A percentile compares a stretch with the other conserved stretches of the same genome.
Conservation (phyloP, 2,888 invertebrate genomes). For the Entomobrya multifasciata region DNA sequence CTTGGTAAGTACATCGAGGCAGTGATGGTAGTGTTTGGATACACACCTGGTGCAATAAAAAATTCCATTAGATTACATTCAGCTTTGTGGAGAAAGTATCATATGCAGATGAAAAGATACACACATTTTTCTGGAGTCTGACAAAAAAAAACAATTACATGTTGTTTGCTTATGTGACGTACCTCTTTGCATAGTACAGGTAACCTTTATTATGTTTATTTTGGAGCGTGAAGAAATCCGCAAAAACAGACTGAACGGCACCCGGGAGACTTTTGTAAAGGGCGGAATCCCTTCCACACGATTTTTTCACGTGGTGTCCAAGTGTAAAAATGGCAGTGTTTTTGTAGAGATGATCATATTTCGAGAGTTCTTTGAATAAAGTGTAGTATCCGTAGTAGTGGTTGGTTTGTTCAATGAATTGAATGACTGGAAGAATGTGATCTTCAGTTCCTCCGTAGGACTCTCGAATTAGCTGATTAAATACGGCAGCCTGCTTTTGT, state of each 20-base stretch:
- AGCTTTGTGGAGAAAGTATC: too few relatives aligned
- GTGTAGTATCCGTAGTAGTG: slow-evolving; percentile 73
- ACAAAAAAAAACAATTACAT: slow-evolving; percentile 2
- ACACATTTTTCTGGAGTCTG: too few relatives aligned
- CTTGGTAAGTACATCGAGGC: slow-evolving; percentile 76
- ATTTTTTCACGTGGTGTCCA: slow-evolving; percentile 65
- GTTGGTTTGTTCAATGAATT: slow-evolving; percentile 71
- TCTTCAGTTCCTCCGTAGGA: slow-evolving; percentile 70
- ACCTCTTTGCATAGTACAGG: slow-evolving; percentile 75
- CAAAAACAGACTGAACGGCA: slow-evolving; percentile 69
- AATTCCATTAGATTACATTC: background rate
- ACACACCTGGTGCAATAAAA: slow-evolving; percentile 51
- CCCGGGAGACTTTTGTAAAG: slow-evolving; percentile 71
- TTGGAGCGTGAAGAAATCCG: slow-evolving; percentile 71
- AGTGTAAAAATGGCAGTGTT: slow-evolving; percentile 69
- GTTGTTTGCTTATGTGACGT: background rate
- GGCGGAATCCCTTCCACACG: slow-evolving; percentile 67
- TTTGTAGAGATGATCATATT: slow-evolving; percentile 71
- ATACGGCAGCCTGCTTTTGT: slow-evolving; percentile 57
- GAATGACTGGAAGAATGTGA: slow-evolving; percentile 66
- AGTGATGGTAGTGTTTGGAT: slow-evolving; percentile 71
- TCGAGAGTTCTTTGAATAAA: slow-evolving; percentile 68
- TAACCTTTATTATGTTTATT: slow-evolving; percentile 75
- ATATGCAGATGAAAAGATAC: too few relatives aligned
- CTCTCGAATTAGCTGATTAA: slow-evolving; percentile 72